Percentiles rank a stretch among this genome's conserved stretches.
phyloP scores from a whole-genome alignment of 1,140 invertebrate genomes.

The Tetraneura akinire region DNA sequence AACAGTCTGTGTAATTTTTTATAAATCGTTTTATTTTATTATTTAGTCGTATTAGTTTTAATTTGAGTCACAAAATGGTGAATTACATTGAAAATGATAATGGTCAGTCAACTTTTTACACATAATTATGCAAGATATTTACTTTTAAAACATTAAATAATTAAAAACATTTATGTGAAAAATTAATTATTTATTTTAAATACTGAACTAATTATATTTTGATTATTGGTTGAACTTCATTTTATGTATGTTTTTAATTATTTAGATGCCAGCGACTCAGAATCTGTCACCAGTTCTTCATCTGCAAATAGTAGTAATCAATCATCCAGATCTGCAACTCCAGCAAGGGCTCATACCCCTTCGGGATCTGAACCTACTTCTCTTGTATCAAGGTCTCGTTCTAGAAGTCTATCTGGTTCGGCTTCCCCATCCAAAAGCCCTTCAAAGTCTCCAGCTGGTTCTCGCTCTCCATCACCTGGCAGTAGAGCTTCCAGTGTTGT shows the following conservation, averaged over 20 bases:
- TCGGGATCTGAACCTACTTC: constrained; percentile 37
- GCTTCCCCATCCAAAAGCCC: constrained; percentile 56
- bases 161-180: too few relatives aligned
- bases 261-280: constrained; percentile 34
- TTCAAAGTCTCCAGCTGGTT: constrained; percentile 57
- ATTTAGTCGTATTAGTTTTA: background rate
- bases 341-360: background rate
- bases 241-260: background rate
- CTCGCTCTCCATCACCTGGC: constrained; percentile 56
- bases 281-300: constrained; percentile 43
- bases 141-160: too few relatives aligned
- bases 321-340: constrained; percentile 31
- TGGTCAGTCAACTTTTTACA: background rate
- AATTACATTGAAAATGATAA: background rate
- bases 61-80: background rate
- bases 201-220: background rate
- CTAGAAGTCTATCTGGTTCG: constrained; percentile 54
- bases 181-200: too few relatives aligned
- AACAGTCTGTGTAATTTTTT: background rate
- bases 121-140: background rate
- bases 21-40: background rate
- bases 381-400: constrained; percentile 30
- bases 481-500: constrained; percentile 55
- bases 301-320: constrained; percentile 38
- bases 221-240: too few relatives aligned